Evolutionary conservation across 2,888 invertebrate genomes (phyloP).

Genomic region (Cataglyphis livida): DNA sequence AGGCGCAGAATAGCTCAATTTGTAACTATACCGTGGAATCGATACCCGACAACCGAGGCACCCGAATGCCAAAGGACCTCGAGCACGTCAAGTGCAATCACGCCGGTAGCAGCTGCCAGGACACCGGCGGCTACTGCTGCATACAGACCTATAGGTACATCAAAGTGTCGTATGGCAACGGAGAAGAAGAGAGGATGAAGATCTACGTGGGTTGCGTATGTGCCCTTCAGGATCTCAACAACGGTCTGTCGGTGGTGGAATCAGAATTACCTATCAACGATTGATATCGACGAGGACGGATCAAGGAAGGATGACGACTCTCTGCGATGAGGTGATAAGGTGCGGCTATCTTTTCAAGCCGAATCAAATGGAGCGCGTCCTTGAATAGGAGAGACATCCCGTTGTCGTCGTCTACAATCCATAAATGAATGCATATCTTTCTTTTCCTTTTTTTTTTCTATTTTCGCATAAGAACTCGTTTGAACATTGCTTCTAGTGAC

Average conservation of each 20-base stretch:
- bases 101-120: slow-evolving; percentile 68
- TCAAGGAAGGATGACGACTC: background rate
- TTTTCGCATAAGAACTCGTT: slow-evolving; percentile 36
- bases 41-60: slow-evolving; percentile 63
- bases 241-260: background rate
- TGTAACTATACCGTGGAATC: slow-evolving; percentile 75
- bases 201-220: slow-evolving; percentile 75
- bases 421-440: slow-evolving; percentile 37
- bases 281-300: slow-evolving; percentile 23
- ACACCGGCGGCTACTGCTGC: slow-evolving; percentile 69
- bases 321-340: background rate
- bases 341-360: background rate
- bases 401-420: slow-evolving; percentile 5
- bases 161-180: slow-evolving; percentile 57
- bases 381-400: background rate
- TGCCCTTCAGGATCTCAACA: slow-evolving; percentile 57
- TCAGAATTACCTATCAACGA: slow-evolving; percentile 3
- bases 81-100: slow-evolving; percentile 75
- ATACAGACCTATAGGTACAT: slow-evolving; percentile 74
- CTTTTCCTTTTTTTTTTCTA: background rate
- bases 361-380: background rate
- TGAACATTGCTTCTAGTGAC: slow-evolving; percentile 46
- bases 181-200: slow-evolving; percentile 52
- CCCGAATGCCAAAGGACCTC: slow-evolving; percentile 66
- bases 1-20: slow-evolving; percentile 72